Base-by-base conservation (phyloP, 2,113 vertebrate species). In the Elaphurus davidianus region DNA sequence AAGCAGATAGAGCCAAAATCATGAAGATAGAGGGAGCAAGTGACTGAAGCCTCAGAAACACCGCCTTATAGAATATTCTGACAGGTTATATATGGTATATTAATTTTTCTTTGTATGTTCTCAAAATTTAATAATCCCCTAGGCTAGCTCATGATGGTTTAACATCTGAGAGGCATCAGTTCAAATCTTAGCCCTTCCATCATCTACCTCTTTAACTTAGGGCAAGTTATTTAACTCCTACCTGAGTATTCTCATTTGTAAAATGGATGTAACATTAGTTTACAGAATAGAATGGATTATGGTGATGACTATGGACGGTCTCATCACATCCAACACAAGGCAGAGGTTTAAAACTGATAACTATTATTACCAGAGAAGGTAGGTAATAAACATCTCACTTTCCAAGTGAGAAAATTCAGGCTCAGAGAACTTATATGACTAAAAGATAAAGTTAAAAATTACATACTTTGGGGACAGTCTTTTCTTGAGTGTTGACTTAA, bases 401-500 rank as follows among this genome's bases (percentile, higher is more conserved):
- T 82, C 64, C 23, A 62, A 33, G n/a, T 36, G 27, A 91, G 64
- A 88, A 90, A 97, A 62, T 87, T 87, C 21, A 82, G 43, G 79
- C 5, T 94, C 25, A 78, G 43, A 88, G 47, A 94, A 59, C 17
- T 57, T 95, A 50, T 27, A 7, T 79, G 84, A 87, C 30, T 59
- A 57, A 50, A 81, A 9, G 40, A 76, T 85, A 55, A 87, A 84
- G 28, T 89, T 91, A 92, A 71, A 28, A 90, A 96, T 90, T 82
- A 36, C n/a, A 14, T 87, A 59, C 23, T 67, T 86, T 40, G n/a
- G 47, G 6, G 43, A 1, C 3, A 91, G 19, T 92, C 15, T 62
- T 88, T 91, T 95, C 54, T 91, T 71, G 33, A 82, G n/a, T 45
- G 85, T 50, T 76, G 76, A 95, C 40, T 96, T 96, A 59, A 64